Evolutionary conservation across 2,797 vertebrate species (phyloP).

Genomic region (Paguma larvata): DNA sequence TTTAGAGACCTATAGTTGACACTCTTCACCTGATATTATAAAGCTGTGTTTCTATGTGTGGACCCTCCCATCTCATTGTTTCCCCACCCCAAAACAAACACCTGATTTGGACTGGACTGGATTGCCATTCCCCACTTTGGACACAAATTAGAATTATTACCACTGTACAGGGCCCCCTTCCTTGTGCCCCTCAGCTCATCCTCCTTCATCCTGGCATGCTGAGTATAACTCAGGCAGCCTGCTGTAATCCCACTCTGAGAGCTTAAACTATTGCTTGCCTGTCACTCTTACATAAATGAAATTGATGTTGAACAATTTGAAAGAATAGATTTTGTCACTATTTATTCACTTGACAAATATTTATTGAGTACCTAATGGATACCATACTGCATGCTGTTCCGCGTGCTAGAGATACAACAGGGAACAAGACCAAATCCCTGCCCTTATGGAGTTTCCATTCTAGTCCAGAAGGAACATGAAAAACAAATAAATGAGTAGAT

Average conservation of each 20-base stretch:
- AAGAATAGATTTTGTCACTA: slow-evolving; percentile 18
- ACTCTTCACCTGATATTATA: background rate
- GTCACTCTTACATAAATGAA: background rate
- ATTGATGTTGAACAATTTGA: background rate
- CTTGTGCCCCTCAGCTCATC: background rate
- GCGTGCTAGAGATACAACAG: background rate
- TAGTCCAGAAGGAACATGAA: background rate
- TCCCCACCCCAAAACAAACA: background rate
- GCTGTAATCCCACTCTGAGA: background rate
- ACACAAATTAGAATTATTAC: background rate
- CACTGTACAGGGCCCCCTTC: too few relatives aligned
- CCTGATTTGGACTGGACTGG: background rate
- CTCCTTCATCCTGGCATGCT: background rate
- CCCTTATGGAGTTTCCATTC: background rate
- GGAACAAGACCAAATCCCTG: background rate
- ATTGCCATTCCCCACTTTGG: background rate
- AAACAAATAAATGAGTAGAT: background rate
- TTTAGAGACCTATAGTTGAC: background rate
- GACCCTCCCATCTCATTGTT: background rate
- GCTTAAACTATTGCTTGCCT: background rate
- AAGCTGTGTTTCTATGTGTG: background rate
- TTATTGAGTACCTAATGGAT: background rate
- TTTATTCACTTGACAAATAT: slow-evolving; percentile 34
- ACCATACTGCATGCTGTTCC: background rate
- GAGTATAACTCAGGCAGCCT: background rate